A percentile compares a stretch with the other conserved stretches of the same genome.
These are phyloP conservation scores for Microcebus jonahi DNA, from an alignment of 2,113 vertebrate species.

Conservation along the genomic window DNA sequence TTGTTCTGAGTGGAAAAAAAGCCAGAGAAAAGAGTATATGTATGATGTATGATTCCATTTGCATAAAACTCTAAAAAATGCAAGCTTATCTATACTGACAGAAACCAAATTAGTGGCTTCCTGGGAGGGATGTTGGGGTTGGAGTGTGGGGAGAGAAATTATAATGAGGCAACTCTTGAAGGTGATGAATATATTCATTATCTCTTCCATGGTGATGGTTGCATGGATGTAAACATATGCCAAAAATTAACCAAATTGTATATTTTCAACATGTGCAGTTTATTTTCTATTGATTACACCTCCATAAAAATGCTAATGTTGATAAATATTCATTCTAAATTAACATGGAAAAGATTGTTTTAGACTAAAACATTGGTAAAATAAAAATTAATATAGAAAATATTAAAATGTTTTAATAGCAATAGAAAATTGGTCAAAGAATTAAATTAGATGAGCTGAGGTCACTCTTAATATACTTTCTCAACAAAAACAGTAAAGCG, in stretches of 20 bases:
- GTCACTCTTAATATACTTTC: constrained; percentile 20
- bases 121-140: not conserved
- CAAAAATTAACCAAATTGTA: not conserved
- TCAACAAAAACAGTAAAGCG: not conserved
- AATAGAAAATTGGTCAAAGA: constrained; percentile 6
- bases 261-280: not conserved
- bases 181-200: not conserved
- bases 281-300: not conserved
- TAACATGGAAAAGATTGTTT: not conserved
- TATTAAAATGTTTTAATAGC: not conserved
- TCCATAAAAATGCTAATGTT: not conserved
- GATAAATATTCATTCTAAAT: constrained; percentile 36
- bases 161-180: not conserved
- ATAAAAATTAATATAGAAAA: constrained; percentile 9
- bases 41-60: not conserved
- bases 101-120: not conserved
- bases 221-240: not conserved
- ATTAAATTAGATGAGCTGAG: not conserved
- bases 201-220: not conserved
- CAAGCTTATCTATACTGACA: not conserved
- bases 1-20: no score
- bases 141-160: not conserved
- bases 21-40: no score
- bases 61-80: constrained; percentile 11
- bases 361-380: constrained; percentile 21